Percentiles rank a stretch among this genome's conserved stretches.
phyloP scores from a whole-genome alignment of 64 coral and sea anemone species.

The Montipora foliosa region DNA sequence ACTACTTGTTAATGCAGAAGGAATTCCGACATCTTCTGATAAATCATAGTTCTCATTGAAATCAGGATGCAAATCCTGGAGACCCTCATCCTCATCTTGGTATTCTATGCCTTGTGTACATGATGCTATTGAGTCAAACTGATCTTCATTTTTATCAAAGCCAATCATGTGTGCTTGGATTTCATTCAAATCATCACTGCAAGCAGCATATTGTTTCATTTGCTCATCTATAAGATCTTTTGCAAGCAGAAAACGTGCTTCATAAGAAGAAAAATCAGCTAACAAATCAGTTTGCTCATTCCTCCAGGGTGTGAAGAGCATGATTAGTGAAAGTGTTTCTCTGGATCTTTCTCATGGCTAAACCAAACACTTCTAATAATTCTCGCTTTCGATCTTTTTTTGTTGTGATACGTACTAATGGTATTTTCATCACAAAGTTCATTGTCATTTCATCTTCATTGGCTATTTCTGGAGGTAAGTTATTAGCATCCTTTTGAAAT shows the following conservation, averaged over 20 bases:
- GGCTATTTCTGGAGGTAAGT: no score
- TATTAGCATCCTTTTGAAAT: background rate
- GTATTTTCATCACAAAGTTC: background rate
- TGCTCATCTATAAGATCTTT: slow-evolving; percentile 11
- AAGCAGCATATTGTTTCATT: slow-evolving; percentile 34
- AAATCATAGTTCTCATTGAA: background rate
- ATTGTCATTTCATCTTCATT: slow-evolving; percentile 15
- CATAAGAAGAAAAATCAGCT: slow-evolving; percentile 19
- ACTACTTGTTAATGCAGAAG: background rate
- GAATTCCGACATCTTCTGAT: background rate
- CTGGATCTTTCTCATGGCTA: slow-evolving; percentile 8
- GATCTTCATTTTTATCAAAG: background rate
- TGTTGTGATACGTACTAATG: background rate
- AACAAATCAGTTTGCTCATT: slow-evolving; percentile 49
- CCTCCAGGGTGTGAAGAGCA: slow-evolving; percentile 58
- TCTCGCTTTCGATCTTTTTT: background rate
- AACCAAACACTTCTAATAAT: slow-evolving; percentile 35
- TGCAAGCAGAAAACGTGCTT: background rate
- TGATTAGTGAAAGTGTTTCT: slow-evolving; percentile 47
- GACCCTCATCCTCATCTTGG: background rate
- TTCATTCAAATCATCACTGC: background rate
- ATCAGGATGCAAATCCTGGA: background rate
- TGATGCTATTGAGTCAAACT: background rate
- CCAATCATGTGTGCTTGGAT: background rate
- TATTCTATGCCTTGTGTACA: background rate